Base-by-base conservation (phyloP, 2,113 vertebrate species). In the Vulpes vulpes region DNA sequence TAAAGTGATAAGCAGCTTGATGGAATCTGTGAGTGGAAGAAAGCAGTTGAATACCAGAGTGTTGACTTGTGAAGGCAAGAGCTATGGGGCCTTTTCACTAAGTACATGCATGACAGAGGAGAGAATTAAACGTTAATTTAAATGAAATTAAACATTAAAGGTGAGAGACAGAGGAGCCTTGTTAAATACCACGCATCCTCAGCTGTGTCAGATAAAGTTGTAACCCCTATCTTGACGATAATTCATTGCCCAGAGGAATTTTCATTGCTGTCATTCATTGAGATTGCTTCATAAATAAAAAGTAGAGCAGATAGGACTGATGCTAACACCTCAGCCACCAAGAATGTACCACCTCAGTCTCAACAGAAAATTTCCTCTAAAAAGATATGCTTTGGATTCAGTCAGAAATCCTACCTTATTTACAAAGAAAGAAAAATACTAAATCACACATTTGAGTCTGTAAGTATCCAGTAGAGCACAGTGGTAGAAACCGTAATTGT, bases 141-240 rank as follows among this genome's bases (percentile, higher is more conserved):
- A 84, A 93, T 5, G 57, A 16, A 97, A 92, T 80, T 92, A 67
- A 94, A 79, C 55, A 90, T 74, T 62, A 64, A 90, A 81, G 79
- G 10, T 59, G 17, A 89, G 64, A 89, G 57, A 11, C 6, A n/a
- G 80, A 89, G 27, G 9, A 73, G 10, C 2, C 1, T n/a, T 96
- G 23, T 73, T 94, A 89, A 96, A 74, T 95, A 69, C 6, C 38
- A 11, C 74, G 8, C 2, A 1, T 94, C 25, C 49, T 67, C 55
- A 78, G 23, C 27, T 67, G 60, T 11, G n/a, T 57, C 35, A 84
- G 38, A 76, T 76, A 88, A 96, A 83, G 8, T 38, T 59, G 1
- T 57, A 69, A 30, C 12, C 5, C 17, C 7, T 86, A 79, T 82
- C 74, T 94, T 88, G n/a, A 78, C 14, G 94, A 57, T 62, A 96